Evolutionary conservation across 92 coral and sea anemone species (phyloP).

Genomic region (Hydrozoanthus gracilis): DNA sequence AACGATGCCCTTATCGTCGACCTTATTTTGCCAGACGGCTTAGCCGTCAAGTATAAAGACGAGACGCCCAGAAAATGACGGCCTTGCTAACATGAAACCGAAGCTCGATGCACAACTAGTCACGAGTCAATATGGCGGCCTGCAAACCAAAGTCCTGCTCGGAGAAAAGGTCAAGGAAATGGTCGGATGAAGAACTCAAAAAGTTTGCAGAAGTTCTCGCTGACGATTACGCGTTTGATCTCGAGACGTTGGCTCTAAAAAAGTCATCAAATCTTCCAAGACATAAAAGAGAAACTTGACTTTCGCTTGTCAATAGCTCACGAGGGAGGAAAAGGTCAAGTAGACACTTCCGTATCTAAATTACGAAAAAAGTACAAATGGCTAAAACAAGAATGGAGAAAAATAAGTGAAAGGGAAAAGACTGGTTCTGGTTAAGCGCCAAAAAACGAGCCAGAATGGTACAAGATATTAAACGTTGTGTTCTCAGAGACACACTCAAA

Average conservation of each 20-base stretch:
- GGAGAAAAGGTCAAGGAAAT: slow-evolving; percentile 20
- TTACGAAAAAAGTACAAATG: slow-evolving; percentile 46
- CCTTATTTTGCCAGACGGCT: too few relatives aligned
- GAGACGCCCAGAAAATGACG: too few relatives aligned
- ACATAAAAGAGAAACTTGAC: slow-evolving; percentile 38
- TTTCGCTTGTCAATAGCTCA: slow-evolving; percentile 17
- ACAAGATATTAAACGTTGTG: slow-evolving; percentile 15
- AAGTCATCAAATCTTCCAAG: slow-evolving; percentile 32
- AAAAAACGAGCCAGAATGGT: slow-evolving; percentile 27
- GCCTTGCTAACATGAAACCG: too few relatives aligned
- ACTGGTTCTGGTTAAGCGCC: slow-evolving; percentile 34
- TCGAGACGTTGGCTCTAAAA: slow-evolving; percentile 38
- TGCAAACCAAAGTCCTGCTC: too few relatives aligned
- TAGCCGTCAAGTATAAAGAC: too few relatives aligned
- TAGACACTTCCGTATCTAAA: slow-evolving; percentile 36
- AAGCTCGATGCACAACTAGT: too few relatives aligned
- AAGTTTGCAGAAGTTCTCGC: slow-evolving; percentile 27
- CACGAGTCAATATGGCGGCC: slow-evolving; percentile 20
- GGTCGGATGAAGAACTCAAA: slow-evolving; percentile 36
- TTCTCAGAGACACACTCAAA: slow-evolving; percentile 43
- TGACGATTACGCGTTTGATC: slow-evolving; percentile 37
- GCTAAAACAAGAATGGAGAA: slow-evolving; percentile 45
- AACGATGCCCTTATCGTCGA: too few relatives aligned
- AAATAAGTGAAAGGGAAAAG: slow-evolving; percentile 37
- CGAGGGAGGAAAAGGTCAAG: slow-evolving; percentile 34